Base-by-base conservation (phyloP, 2,113 vertebrate species). In the Gadus macrocephalus region DNA sequence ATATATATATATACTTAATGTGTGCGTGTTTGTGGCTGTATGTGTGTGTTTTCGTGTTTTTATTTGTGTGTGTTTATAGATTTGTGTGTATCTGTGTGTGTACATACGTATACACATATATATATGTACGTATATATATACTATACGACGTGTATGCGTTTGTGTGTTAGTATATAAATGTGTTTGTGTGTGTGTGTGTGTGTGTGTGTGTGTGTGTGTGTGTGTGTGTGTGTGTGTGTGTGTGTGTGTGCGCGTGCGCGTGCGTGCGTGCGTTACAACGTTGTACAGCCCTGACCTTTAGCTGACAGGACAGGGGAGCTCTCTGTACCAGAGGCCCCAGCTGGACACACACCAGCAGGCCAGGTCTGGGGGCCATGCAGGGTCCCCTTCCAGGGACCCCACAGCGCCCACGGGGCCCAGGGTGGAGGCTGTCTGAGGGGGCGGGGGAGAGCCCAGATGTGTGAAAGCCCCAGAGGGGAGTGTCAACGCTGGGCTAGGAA, bases 391-490 rank as follows among this genome's bases (percentile, higher is more conserved):
- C 31, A 35, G 31, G 56, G 85, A 72, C 81, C 81, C 67, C 73
- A 82, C 71, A 73, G 69, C 66, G 81, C 87, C 85, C 77, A 20
- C 84, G 78, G 87, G 76, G 81, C 64, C 67, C 85, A 79, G 82
- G 66, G 79, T 80, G 87, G 83, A 82, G 76, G 87, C 83, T 81
- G 76, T 80, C 75, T 80, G 83, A 79, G 14, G 31, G 78, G 69
- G 22, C 74, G 77, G 27, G 78, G 69, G 22, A 73, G 77, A 71
- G 70, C 86, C 86, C 86, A 89, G 87, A 90, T 90, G 89, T 90
- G 89, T 87, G 86, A 90, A 86, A 38, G 31, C 71, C 88, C 85
- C 62, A 61, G n/a, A 83, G 88, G 76, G 12, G 83, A 83, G 79
- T 70, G 70, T 85, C 85, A 84, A 78, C 85, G 49, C 15, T 80